Percentiles rank a stretch among this genome's conserved stretches.
Conservation (phyloP, 1,140 invertebrate species). For the Zaprionus africanus region DNA sequence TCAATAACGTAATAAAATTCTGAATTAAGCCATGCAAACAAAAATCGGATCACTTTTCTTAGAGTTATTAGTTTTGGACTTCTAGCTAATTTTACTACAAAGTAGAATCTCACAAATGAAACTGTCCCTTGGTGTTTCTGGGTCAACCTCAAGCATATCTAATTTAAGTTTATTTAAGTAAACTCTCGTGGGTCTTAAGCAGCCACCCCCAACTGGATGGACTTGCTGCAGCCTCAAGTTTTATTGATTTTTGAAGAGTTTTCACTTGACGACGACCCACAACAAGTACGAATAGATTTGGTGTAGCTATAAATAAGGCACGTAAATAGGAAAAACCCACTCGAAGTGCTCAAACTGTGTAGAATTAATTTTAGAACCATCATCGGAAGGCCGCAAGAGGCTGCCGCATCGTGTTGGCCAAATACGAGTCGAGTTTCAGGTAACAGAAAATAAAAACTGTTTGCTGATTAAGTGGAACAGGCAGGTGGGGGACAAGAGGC, state of each 20-base stretch:
- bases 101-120: neutral
- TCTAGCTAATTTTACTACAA: neutral
- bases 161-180: neutral
- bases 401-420: neutral
- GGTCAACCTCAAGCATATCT: neutral
- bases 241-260: neutral
- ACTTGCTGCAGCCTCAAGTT: neutral
- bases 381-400: neutral
- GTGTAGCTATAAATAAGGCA: neutral
- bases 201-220: neutral
- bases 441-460: slow-evolving; percentile 14
- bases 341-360: neutral
- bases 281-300: slow-evolving; percentile 9
- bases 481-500: neutral
- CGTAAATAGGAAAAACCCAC: slow-evolving; percentile 2
- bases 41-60: neutral
- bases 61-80: neutral
- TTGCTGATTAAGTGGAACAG: slow-evolving; percentile 6
- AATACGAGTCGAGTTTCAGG: slow-evolving; percentile 4
- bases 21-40: neutral
- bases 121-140: neutral
- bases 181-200: neutral
- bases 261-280: neutral
- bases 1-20: too few relatives aligned
- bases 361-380: slow-evolving; percentile 9